phyloP scores from a whole-genome alignment of 2,888 invertebrate genomes.

The Pristionchus fissidentatus region DNA sequence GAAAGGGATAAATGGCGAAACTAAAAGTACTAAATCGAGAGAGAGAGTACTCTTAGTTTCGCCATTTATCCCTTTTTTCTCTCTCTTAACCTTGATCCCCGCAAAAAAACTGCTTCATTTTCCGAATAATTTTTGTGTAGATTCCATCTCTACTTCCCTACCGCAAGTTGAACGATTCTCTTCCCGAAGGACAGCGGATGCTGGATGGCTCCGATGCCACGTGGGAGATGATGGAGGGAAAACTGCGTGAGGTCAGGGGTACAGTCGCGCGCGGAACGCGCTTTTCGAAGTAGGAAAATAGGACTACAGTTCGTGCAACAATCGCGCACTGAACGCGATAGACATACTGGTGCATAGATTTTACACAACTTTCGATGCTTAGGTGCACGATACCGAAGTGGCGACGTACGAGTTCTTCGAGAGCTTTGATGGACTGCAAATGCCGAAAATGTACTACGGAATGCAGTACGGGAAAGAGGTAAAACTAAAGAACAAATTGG shows the following conservation, averaged over 20 bases:
- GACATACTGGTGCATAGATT: too few relatives aligned
- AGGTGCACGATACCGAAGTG: not conserved
- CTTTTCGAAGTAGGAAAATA: too few relatives aligned
- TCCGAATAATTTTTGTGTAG: not conserved
- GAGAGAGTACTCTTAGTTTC: too few relatives aligned
- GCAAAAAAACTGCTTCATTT: not conserved
- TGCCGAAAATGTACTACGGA: slow-evolving; percentile 1
- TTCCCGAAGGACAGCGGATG: not conserved
- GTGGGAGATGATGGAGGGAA: not conserved
- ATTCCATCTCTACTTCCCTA: not conserved
- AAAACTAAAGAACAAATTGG: not conserved
- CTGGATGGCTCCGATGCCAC: not conserved
- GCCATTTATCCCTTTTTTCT: too few relatives aligned
- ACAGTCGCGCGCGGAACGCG: not conserved
- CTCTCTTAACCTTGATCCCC: too few relatives aligned
- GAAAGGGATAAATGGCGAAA: not conserved
- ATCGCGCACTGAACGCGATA: not conserved
- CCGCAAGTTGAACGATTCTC: not conserved
- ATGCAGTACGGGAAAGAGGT: not conserved
- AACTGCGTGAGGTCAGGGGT: not conserved
- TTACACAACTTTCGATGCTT: not conserved
- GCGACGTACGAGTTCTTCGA: not conserved
- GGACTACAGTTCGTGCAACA: not conserved
- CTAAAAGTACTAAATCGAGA: not conserved
- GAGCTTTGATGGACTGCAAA: not conserved